Base-by-base conservation (phyloP, 1,140 invertebrate genomes). In the Drosophila pseudoobscura region DNA sequence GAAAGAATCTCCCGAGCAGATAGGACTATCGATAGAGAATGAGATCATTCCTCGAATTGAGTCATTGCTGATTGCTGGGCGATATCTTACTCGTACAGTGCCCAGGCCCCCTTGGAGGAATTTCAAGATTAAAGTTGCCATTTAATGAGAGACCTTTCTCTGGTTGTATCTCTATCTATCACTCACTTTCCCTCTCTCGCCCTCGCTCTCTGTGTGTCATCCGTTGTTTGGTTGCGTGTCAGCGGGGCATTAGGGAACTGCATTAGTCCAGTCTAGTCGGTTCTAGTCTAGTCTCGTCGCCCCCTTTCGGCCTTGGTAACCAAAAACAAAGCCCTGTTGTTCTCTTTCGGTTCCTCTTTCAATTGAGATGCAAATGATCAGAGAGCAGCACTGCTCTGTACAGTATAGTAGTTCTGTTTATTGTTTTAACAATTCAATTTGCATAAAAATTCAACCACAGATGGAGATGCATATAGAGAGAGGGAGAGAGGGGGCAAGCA, bases 321-420 rank as follows among this genome's bases (percentile, higher is more conserved):
- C 41, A 55, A 60, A 65, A 46, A 46, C 20, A 45, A 55, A 65
- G 51, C 49, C 29, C 46, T 26, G 43, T 26, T 52, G 24, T 63
- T 24, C 63, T 26, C 4, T 26, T 26, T 26, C 0, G 3, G 24
- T 26, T 26, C 4, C 0, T 74, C 41, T 70, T 72, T 73, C 64
- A 78, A 78, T 88, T 88, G 74, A 66, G 56, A 87, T 87, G 78
- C 82, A 87, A 87, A 88, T 84, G 64, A 59, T 52, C 56, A 63
- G 31, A 56, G 54, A 47, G 50, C 43, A 31, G 47, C 55, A 50
- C 68, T 26, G 24, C 24, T 26, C n/a, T 2, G 24, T 26, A 26
- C 4, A 20, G 20, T 20, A 20, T 64, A 44, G 49, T 58, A 56
- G 13, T 70, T 80, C 24, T 65, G 62, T 78, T 85, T 85, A 72